Conservation (phyloP, 1,140 invertebrate species). For the Vollenhovia emeryi region DNA sequence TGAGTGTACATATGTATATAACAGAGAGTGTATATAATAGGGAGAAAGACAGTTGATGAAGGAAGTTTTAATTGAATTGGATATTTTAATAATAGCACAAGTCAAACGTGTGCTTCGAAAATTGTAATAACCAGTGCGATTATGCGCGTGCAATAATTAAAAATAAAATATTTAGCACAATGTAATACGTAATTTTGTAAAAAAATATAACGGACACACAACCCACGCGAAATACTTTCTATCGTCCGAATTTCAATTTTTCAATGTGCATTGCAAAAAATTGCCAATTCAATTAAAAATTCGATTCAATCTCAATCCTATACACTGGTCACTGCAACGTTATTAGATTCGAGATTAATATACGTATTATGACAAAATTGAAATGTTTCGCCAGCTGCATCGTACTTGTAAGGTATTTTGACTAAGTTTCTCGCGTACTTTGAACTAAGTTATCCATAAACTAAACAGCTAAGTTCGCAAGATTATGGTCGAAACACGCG, state of each 20-base stretch:
- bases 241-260: background rate
- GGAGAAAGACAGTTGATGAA: background rate
- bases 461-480: conserved; percentile 50
- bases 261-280: background rate
- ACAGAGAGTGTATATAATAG: background rate
- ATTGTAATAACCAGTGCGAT: background rate
- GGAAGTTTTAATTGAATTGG: background rate
- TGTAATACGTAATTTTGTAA: background rate
- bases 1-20: no score
- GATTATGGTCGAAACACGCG: conserved; percentile 42
- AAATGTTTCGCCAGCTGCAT: conserved; percentile 19
- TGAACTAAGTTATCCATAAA: conserved; percentile 53
- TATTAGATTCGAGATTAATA: conserved; percentile 25
- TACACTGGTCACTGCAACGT: background rate
- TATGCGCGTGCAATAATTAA: background rate
- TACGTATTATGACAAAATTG: conserved; percentile 43
- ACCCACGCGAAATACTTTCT: background rate
- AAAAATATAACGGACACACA: background rate
- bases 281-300: background rate
- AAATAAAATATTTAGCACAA: background rate
- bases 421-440: conserved; percentile 52
- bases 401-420: conserved; percentile 51
- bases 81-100: background rate
- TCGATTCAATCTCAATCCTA: background rate
- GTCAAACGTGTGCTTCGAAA: background rate